These are phyloP conservation scores for Spea multiplicata DNA, from an alignment of 2,113 vertebrate species.

Conservation along the genomic window DNA sequence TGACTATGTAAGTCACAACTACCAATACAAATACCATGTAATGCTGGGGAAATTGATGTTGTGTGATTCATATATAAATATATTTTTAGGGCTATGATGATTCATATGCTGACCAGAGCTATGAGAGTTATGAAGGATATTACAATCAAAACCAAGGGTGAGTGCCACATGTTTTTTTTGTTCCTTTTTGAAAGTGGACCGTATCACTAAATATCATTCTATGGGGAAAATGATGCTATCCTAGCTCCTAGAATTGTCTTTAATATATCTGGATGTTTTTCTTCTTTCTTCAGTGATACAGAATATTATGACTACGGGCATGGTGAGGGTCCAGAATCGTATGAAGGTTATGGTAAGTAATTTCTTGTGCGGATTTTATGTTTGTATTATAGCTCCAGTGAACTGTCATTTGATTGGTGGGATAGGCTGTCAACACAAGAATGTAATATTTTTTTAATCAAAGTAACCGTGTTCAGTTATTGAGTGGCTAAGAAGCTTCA, in stretches of 20 bases:
- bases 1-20: conserved; percentile 79
- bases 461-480: too few species aligned
- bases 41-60: background rate
- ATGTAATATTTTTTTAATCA: too few species aligned
- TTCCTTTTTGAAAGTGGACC: too few species aligned
- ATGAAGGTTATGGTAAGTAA: conserved; percentile 85
- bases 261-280: background rate
- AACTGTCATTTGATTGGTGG: too few species aligned
- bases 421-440: too few species aligned
- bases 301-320: conserved; percentile 98
- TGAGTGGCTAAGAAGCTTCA: too few species aligned
- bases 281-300: conserved; percentile 77
- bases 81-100: conserved; percentile 84
- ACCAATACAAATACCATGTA: background rate
- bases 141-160: conserved; percentile 91
- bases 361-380: background rate
- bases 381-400: too few species aligned
- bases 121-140: conserved; percentile 90
- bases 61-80: background rate
- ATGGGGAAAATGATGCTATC: too few species aligned
- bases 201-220: too few species aligned
- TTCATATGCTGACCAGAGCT: conserved; percentile 81
- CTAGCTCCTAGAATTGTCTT: too few species aligned
- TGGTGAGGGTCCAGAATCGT: conserved; percentile 88
- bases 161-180: conserved; percentile 55